These are phyloP conservation scores for Hippocampus kuda DNA, from an alignment of 2,797 vertebrate species.

Conservation along the genomic window DNA sequence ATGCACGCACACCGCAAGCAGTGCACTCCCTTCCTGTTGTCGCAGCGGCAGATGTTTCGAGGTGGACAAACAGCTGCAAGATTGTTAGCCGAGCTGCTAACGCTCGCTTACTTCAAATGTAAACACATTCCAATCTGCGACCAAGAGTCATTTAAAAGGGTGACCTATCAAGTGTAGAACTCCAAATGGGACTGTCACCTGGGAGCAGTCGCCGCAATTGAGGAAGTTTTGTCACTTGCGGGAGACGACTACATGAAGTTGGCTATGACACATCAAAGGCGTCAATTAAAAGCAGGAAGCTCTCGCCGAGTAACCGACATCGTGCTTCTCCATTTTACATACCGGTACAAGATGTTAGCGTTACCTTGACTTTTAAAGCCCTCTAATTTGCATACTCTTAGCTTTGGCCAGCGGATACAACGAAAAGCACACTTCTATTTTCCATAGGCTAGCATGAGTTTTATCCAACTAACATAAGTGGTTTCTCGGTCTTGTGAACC, in stretches of 20 bases:
- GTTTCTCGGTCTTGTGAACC: no score
- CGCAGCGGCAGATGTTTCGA: constrained; percentile 59
- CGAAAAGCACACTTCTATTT: no score
- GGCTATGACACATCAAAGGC: no score
- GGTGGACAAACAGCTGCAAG: constrained; percentile 46
- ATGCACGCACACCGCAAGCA: constrained; percentile 52
- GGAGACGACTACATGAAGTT: background rate
- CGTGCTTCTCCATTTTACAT: no score
- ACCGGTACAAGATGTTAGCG: no score
- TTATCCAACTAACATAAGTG: background rate
- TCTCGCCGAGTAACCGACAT: no score
- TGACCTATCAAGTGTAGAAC: background rate
- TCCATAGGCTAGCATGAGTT: background rate
- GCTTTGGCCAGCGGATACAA: no score
- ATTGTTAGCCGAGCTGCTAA: constrained; percentile 30
- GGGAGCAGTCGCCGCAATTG: background rate
- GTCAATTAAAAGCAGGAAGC: no score
- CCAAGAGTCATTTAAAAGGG: background rate
- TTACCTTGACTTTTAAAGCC: no score
- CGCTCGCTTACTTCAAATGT: background rate
- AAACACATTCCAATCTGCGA: constrained; percentile 2
- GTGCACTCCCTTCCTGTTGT: constrained; percentile 68
- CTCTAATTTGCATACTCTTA: no score
- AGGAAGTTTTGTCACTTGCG: background rate
- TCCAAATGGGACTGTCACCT: background rate